A percentile compares a stretch with the other conserved stretches of the same genome.
These are phyloP conservation scores for Musca vetustissima DNA, from an alignment of 1,140 invertebrate species.

Conservation along the genomic window DNA sequence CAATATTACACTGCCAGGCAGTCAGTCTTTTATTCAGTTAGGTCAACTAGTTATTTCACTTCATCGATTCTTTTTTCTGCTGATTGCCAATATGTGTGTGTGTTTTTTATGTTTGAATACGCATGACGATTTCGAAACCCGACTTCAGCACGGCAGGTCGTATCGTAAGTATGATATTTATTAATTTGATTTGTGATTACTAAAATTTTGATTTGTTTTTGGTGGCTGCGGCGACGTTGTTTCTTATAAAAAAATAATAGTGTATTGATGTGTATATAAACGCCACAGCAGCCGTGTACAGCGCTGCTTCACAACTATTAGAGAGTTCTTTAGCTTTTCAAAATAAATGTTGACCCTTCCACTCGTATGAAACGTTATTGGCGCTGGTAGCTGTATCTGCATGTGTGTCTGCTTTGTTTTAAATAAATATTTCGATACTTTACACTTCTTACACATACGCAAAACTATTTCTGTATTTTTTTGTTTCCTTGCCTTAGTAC, in stretches of 20 bases:
- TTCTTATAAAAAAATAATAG: no score
- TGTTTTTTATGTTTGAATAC: not conserved
- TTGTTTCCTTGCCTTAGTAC: not conserved
- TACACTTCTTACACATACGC: not conserved
- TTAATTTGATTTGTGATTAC: constrained; percentile 8
- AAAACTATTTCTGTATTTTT: not conserved
- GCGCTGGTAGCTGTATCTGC: not conserved
- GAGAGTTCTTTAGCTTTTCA: constrained; percentile 2
- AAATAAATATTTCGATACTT: not conserved
- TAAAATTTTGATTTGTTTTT: not conserved
- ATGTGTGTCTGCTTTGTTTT: constrained; percentile 4
- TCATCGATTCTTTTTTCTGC: not conserved
- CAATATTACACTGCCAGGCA: not conserved
- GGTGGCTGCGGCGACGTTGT: no score
- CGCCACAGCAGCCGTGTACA: no score
- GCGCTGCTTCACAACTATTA: no score
- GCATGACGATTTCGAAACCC: no score
- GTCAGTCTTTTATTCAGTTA: not conserved
- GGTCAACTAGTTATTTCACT: not conserved
- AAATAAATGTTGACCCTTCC: constrained; percentile 26
- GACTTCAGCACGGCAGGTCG: no score
- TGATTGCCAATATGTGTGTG: not conserved
- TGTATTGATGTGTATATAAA: no score
- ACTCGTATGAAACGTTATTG: not conserved
- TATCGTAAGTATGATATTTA: no score